Conservation (phyloP, 2,797 vertebrate species). For the Sebastes hubbsi region DNA sequence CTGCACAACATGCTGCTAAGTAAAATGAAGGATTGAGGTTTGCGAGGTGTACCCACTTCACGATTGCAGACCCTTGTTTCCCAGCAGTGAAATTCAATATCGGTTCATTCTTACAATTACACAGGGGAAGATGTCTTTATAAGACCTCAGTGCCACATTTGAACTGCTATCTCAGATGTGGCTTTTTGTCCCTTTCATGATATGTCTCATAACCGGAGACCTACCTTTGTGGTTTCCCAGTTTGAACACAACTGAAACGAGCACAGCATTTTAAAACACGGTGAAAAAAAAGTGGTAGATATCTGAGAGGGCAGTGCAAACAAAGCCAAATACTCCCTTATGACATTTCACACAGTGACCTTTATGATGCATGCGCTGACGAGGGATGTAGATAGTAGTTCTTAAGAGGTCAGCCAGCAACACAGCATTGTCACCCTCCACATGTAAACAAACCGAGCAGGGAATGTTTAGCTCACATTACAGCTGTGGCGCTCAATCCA, state of each 20-base stretch:
- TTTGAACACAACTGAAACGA: conserved; percentile 9
- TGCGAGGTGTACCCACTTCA: conserved; percentile 2
- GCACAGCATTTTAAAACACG: conserved; percentile 3
- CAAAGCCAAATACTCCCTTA: conserved; percentile 28
- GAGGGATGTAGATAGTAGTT: conserved; percentile 32
- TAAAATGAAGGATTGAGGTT: conserved; percentile 17
- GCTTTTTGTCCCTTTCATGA: conserved; percentile 1
- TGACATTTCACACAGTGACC: conserved; percentile 37
- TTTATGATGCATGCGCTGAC: conserved; percentile 21
- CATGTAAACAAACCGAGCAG: conserved; percentile 52
- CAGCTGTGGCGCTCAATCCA: conserved; percentile 30
- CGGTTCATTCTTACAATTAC: neutral
- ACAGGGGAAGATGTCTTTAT: conserved; percentile 1
- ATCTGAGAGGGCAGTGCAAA: conserved; percentile 31
- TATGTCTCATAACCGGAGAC: conserved; percentile 8
- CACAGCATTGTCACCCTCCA: conserved; percentile 15
- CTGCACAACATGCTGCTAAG: conserved; percentile 14
- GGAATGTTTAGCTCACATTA: conserved; percentile 35
- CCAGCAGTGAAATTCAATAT: conserved; percentile 17
- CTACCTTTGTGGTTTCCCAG: neutral
- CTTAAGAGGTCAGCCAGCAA: conserved; percentile 33
- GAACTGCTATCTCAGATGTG: conserved; percentile 25
- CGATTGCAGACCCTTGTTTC: conserved; percentile 17
- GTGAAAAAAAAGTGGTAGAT: neutral
- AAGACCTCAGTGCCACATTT: conserved; percentile 22